Evolutionary conservation across 2,113 vertebrate genomes (phyloP).

Genomic region (Oryzias melastigma): DNA sequence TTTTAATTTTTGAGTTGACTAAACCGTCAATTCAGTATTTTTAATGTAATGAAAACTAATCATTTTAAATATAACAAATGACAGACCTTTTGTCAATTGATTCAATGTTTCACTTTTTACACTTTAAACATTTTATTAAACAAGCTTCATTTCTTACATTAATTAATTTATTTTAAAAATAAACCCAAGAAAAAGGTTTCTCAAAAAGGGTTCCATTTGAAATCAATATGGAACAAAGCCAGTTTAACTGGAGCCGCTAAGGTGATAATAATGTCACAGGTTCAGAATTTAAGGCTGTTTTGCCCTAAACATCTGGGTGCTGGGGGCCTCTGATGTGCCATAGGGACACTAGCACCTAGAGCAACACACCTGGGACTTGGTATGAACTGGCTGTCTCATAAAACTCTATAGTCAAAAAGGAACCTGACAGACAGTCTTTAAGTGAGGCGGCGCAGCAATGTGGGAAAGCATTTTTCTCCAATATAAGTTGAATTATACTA

Average conservation of each 20-base stretch:
- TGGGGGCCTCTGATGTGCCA: conserved; percentile 6
- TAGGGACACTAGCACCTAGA: conserved; percentile 21
- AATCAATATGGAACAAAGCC: conserved; percentile 16
- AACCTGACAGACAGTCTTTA: conserved; percentile 2
- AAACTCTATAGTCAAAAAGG: not conserved
- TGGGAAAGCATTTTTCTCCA: not conserved
- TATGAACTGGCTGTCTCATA: conserved; percentile 24
- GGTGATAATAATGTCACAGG: conserved; percentile 4
- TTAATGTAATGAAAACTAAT: too few species aligned
- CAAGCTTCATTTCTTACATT: too few species aligned
- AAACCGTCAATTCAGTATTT: too few species aligned
- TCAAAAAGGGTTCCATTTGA: too few species aligned
- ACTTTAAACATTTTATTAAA: too few species aligned
- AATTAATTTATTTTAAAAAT: too few species aligned
- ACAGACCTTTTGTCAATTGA: too few species aligned
- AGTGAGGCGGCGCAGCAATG: not conserved
- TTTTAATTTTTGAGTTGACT: too few species aligned
- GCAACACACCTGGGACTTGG: conserved; percentile 39
- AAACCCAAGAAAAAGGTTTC: too few species aligned
- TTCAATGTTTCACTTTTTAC: too few species aligned
- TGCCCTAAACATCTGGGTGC: conserved; percentile 10
- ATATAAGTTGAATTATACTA: too few species aligned
- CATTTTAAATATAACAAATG: too few species aligned
- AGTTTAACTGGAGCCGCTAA: conserved; percentile 23
- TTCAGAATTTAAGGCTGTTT: not conserved